Conservation (phyloP, 2,888 invertebrate species). For the Hemicrepidius hirtus region DNA sequence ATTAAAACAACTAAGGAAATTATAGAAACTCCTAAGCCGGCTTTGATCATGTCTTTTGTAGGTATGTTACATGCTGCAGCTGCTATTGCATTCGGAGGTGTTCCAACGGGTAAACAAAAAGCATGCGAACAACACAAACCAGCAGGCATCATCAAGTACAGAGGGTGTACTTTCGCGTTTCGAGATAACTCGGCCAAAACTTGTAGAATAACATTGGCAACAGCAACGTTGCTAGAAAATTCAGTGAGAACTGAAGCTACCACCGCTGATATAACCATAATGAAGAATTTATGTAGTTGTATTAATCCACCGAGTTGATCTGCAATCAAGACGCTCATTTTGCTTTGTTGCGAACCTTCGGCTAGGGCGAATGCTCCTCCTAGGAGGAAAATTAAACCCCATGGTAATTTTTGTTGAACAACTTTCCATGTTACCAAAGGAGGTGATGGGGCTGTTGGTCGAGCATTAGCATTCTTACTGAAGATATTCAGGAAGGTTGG, state of each 20-base stretch:
- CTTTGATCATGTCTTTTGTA: constrained; percentile 85
- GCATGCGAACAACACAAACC: constrained; percentile 93
- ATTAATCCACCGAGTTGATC: constrained; percentile 80
- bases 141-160: constrained; percentile 93
- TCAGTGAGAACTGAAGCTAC: constrained; percentile 90
- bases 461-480: constrained; percentile 74
- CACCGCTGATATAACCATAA: constrained; percentile 84
- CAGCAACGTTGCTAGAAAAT: constrained; percentile 93
- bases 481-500: constrained; percentile 85
- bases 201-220: constrained; percentile 91
- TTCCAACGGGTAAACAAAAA: constrained; percentile 95
- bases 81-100: constrained; percentile 96
- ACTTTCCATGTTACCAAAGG: constrained; percentile 89
- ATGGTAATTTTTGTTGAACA: constrained; percentile 89
- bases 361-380: constrained; percentile 96
- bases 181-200: constrained; percentile 86
- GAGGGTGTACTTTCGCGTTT: constrained; percentile 81
- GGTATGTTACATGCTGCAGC: constrained; percentile 88
- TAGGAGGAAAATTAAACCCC: constrained; percentile 91
- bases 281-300: constrained; percentile 77
- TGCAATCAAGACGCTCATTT: constrained; percentile 86
- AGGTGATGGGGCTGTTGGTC: constrained; percentile 79
- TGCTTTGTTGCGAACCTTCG: constrained; percentile 87
- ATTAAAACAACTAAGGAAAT: constrained; percentile 84
- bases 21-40: constrained; percentile 81